These are phyloP conservation scores for Agonopterix heracliana DNA, from an alignment of 2,888 invertebrate species.

Conservation along the genomic window DNA sequence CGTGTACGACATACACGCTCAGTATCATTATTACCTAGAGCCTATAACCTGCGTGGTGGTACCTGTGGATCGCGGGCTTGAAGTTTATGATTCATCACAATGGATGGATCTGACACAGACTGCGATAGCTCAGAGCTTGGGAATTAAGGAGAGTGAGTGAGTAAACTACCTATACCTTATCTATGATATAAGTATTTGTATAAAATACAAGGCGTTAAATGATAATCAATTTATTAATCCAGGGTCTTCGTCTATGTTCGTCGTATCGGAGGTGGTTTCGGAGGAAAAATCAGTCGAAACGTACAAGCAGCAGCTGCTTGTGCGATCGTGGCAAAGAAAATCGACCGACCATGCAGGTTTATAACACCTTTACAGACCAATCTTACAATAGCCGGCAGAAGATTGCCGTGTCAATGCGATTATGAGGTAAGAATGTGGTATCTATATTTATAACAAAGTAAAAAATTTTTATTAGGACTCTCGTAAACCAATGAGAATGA, in stretches of 20 bases:
- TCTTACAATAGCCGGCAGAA: slow-evolving; percentile 75
- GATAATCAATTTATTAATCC: slow-evolving; percentile 15
- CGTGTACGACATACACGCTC: slow-evolving; percentile 74
- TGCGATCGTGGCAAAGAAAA: slow-evolving; percentile 76
- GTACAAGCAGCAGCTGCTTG: slow-evolving; percentile 74
- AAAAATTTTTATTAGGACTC: not conserved
- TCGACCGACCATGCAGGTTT: slow-evolving; percentile 77
- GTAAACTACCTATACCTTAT: slow-evolving; percentile 16
- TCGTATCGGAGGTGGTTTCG: slow-evolving; percentile 80
- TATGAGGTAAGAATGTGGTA: slow-evolving; percentile 65
- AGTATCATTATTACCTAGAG: slow-evolving; percentile 87
- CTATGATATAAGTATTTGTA: not conserved
- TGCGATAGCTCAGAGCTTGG: slow-evolving; percentile 73
- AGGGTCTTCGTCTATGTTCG: slow-evolving; percentile 78
- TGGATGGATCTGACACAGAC: slow-evolving; percentile 79
- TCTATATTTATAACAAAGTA: not conserved
- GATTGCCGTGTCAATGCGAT: slow-evolving; percentile 67
- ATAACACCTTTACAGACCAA: slow-evolving; percentile 78
- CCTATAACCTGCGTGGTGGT: slow-evolving; percentile 79
- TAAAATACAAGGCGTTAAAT: not conserved
- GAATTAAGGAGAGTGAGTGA: slow-evolving; percentile 76
- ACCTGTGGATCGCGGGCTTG: slow-evolving; percentile 81
- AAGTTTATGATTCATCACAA: slow-evolving; percentile 80
- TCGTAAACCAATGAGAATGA: not conserved
- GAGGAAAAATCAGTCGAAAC: slow-evolving; percentile 78